These are phyloP conservation scores for Chaetops frenatus DNA, from an alignment of 2,113 vertebrate genomes.

Conservation along the genomic window DNA sequence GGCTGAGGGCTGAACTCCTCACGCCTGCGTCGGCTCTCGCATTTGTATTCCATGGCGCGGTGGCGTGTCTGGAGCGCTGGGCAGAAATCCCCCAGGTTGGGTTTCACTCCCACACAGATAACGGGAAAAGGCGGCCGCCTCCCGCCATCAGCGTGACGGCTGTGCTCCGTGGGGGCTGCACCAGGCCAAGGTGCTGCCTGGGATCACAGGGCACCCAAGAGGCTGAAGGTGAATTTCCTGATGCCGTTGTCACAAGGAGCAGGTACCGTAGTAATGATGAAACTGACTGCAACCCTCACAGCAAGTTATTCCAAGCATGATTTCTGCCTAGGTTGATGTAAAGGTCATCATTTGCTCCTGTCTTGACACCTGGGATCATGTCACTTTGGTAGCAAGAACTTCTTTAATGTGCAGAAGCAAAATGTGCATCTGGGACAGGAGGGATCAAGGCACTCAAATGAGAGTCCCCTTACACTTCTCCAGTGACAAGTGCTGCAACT, in stretches of 20 bases:
- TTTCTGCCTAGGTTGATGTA: background rate
- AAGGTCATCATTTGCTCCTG: background rate
- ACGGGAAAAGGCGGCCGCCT: background rate
- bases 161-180: background rate
- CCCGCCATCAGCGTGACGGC: accelerated
- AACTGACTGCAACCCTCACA: background rate
- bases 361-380: background rate
- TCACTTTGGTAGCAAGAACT: background rate
- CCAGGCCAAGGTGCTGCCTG: background rate
- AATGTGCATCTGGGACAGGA: accelerated
- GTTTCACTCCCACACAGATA: background rate
- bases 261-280: accelerated
- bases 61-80: background rate
- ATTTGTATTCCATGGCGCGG: background rate
- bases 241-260: background rate
- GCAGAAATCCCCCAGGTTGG: constrained; percentile 34
- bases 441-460: background rate
- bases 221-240: background rate
- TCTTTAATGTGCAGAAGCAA: background rate
- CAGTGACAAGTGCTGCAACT: background rate
- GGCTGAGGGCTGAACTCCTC: background rate
- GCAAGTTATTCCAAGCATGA: background rate
- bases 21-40: accelerated
- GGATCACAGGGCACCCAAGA: background rate
- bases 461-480: background rate